Conservation (phyloP, 2,888 invertebrate genomes). For the Lomographa bimaculata region DNA sequence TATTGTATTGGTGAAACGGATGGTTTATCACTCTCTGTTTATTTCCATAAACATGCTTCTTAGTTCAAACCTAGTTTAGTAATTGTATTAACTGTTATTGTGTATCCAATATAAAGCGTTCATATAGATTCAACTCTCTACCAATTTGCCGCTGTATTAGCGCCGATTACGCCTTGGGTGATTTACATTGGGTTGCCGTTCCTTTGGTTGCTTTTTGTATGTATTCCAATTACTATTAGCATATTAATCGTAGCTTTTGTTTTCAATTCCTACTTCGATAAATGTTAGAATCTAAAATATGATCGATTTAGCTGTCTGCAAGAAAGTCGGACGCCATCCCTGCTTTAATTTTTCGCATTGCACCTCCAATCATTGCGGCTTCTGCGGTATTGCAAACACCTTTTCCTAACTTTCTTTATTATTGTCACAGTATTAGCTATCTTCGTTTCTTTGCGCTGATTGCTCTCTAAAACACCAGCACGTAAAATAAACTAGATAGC, state of each 20-base stretch:
- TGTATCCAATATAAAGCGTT: slow-evolving; percentile 48
- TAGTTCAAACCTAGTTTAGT: slow-evolving; percentile 20
- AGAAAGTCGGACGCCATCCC: slow-evolving; percentile 18
- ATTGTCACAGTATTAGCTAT: slow-evolving; percentile 38
- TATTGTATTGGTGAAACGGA: too few relatives aligned
- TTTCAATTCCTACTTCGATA: background rate
- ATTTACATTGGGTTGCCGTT: slow-evolving; percentile 56
- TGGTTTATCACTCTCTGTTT: too few relatives aligned
- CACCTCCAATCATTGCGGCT: slow-evolving; percentile 51
- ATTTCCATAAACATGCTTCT: background rate
- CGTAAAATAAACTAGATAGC: slow-evolving; percentile 30
- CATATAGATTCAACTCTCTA: slow-evolving; percentile 52
- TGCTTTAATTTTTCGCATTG: slow-evolving; percentile 36
- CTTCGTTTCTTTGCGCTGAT: slow-evolving; percentile 39
- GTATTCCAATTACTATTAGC: slow-evolving; percentile 48
- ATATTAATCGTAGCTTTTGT: slow-evolving; percentile 10
- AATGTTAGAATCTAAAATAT: too few relatives aligned
- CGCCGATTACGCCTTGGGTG: slow-evolving; percentile 46
- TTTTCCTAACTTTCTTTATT: slow-evolving; percentile 56
- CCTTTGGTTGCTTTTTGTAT: slow-evolving; percentile 43
- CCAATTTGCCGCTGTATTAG: slow-evolving; percentile 63
- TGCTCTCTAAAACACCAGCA: slow-evolving; percentile 35
- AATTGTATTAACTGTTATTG: slow-evolving; percentile 47
- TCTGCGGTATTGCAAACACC: slow-evolving; percentile 48
- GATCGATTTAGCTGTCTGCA: background rate